A percentile compares a stretch with the other conserved stretches of the same genome.
Evolutionary conservation across 2,797 vertebrate genomes (phyloP).

Genomic region (Aldrovandia affinis): DNA sequence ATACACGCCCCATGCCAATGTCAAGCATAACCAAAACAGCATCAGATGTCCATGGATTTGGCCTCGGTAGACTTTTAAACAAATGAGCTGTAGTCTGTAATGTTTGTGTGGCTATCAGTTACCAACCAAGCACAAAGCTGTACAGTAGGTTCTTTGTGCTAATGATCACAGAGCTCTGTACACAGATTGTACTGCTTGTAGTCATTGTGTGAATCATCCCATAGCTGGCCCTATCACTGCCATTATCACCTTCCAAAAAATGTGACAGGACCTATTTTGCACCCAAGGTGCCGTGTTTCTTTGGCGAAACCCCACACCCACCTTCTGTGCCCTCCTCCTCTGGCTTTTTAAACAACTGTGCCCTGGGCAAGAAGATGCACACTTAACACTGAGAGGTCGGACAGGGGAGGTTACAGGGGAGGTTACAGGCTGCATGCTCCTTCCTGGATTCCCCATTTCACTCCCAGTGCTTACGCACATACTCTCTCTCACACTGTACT

Average conservation of each 20-base stretch:
- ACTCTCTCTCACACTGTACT: not conserved
- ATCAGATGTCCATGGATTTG: not conserved
- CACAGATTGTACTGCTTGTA: not conserved
- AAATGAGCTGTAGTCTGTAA: not conserved
- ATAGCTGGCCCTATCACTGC: not conserved
- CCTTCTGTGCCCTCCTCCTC: slow-evolving; percentile 61
- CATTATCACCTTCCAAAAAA: slow-evolving; percentile 1
- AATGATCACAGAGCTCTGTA: not conserved
- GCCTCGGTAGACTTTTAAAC: not conserved
- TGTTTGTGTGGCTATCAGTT: not conserved
- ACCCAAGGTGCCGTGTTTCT: slow-evolving; percentile 64
- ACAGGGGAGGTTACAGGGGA: not conserved
- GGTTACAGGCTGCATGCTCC: not conserved
- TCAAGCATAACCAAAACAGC: not conserved
- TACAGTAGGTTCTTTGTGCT: not conserved
- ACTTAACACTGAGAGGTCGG: not conserved
- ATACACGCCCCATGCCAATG: not conserved
- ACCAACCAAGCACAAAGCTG: not conserved
- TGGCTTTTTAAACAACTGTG: slow-evolving; percentile 59
- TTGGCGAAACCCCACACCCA: slow-evolving; percentile 64
- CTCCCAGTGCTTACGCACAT: not conserved
- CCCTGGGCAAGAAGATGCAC: slow-evolving; percentile 46
- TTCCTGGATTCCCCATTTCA: slow-evolving; percentile 8
- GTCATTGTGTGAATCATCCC: not conserved
- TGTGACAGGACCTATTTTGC: slow-evolving; percentile 67